Evolutionary conservation across 2,113 vertebrate genomes (phyloP), one percentile per base, ranked within the genome.

Genomic region (Microcebus tavaratra): DNA sequence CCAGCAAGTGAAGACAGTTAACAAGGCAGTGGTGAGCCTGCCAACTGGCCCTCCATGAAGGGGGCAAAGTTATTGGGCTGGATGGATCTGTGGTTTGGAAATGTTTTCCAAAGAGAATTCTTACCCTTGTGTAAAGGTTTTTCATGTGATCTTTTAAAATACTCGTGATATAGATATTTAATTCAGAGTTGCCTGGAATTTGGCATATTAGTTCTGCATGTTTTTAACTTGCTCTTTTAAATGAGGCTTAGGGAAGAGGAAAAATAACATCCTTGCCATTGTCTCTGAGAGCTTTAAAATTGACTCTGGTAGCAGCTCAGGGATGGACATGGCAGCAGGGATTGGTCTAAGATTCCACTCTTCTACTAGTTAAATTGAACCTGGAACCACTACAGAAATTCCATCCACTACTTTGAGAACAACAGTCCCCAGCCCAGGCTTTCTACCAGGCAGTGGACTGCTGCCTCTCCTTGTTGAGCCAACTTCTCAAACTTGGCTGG

Each of bases 401-500:
- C 92, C 94, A 95, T 97, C 97, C 92, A 90, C 94, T 89, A 29
- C 90, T 96, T 93, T 63, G 86, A 94, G 82, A 94, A 94, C 92
- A 96, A 82, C 91, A 90, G 89, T 95, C 93, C 84, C 94, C 61
- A 92, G 94, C 95, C 75, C 81, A 92, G 96, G 95, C 94, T 92
- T 80, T 97, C 95, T 93, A 96, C 97, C 95, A 96, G 73, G 94
- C 98, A 94, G 94, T 97, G 91, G 84, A 85, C 80, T 91, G 95
- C 96, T 85, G 97, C 93, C 95, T 96, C 89, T 90, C 95, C 86
- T 96, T 95, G 95, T 97, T 79, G 91, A 97, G 97, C 98, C 97
- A 97, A 88, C 97, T 97, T 94, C 94, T 95, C 90, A 93, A 96
- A 96, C 84, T 98, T 98, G 98, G 97, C 98, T 83, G 93, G 84